Base-by-base conservation (phyloP, 1,140 invertebrate genomes). In the Eumeta japonica region DNA sequence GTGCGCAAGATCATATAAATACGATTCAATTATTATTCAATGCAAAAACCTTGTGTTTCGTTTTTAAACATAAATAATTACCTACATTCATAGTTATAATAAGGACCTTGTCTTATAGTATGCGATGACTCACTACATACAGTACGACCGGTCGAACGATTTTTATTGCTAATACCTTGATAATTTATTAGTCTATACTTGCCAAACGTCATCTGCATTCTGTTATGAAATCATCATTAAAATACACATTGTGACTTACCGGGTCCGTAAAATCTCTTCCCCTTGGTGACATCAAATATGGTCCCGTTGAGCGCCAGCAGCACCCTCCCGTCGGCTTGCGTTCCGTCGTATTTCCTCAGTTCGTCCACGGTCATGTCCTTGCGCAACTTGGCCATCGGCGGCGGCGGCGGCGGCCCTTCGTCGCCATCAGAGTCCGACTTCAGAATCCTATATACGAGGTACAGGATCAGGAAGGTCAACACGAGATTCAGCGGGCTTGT, bases 231-330 rank as follows among this genome's bases (percentile, higher is more conserved):
- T 7, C 20, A 5, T 24, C n/a, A 24, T 24, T 24, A 24, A 7
- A 7, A 24, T n/a, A n/a, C n/a, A n/a, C n/a, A 29, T 37, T 39
- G 32, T 24, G 17, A 58, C 62, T 60, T 42, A 74, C 70, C 70
- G 11, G 66, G 70, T 20, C 70, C 70, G 36, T 74, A 74, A 45
- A 74, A 74, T 40, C 65, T 47, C 43, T 71, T 71, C 15, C 70
- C 70, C 46, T 44, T 58, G 5, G 70, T 74, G 35, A 74, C 70
- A 47, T 74, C 70, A 37, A 74, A 74, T 29, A 74, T 71, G 3
- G 60, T 48, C 16, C 56, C 52, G 43, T 70, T 70, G 3, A 74
- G 64, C 28, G 70, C 70, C 2, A 74, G 43, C 19, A 71, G 40
- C 16, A 74, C 64, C 51, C 70, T 58, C 15, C 70, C 66, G 41